A percentile compares a stretch with the other conserved stretches of the same genome.
These are phyloP conservation scores for Phoenicopterus ruber DNA, from an alignment of 2,113 vertebrate species.

Conservation along the genomic window DNA sequence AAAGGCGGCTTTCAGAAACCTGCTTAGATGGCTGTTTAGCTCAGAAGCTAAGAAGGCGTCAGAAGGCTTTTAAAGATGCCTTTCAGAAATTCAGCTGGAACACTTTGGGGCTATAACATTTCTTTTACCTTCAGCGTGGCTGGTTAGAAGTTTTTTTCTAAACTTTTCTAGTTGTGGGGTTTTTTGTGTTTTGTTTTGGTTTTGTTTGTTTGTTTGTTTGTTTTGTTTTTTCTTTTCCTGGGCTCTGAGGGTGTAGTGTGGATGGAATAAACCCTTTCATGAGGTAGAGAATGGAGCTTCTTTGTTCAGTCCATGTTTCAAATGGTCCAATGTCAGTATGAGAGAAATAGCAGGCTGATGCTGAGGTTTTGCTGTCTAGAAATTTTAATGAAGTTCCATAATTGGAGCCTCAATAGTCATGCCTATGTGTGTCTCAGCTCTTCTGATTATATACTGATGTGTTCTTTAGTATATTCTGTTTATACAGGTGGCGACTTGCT, in stretches of 20 bases:
- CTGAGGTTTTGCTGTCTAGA: background rate
- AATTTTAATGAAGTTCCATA: background rate
- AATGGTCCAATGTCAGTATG: background rate
- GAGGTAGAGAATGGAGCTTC: background rate
- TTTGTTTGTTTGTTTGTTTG: background rate
- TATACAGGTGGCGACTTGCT: background rate
- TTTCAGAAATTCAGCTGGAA: background rate
- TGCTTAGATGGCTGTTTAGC: background rate
- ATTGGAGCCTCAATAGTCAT: background rate
- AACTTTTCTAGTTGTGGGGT: background rate
- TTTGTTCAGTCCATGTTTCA: background rate
- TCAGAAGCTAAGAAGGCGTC: background rate
- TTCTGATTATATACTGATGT: background rate
- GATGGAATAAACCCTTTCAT: background rate
- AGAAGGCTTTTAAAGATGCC: background rate
- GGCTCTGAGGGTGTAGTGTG: background rate
- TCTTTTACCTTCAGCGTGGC: background rate
- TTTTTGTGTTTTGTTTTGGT: background rate
- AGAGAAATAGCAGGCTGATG: background rate
- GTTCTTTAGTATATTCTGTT: background rate
- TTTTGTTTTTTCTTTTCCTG: background rate
- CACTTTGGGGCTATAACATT: background rate
- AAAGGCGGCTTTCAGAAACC: background rate
- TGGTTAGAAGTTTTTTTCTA: background rate
- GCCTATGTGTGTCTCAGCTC: background rate